Base-by-base conservation (phyloP, 2,888 invertebrate genomes). In the Hirudinaria manillensis region DNA sequence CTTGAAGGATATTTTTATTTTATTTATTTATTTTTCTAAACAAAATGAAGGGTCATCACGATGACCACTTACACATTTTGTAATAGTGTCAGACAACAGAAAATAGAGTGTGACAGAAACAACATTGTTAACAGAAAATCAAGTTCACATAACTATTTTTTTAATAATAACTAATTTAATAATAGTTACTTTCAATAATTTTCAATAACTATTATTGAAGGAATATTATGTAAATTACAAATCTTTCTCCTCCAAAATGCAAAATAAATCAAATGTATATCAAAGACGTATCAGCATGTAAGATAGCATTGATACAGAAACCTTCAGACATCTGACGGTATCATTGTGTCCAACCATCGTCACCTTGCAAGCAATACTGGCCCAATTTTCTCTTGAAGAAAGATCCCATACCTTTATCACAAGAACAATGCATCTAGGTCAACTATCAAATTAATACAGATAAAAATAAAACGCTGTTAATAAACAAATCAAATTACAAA, bases 401-500 rank as follows among this genome's bases (percentile, higher is more conserved):
- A 99, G 86, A 87, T 99, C 98, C 99, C 99, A 99, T 24, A 99
- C 87, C 80, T 80, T 65, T 45, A 29, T 70, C 29, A 76, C 21
- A 51, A 45, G 73, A 10, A 45, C 10, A 45, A 45, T 45, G 45
- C 45, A 45, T 10, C 16, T 45, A 45, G 10, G 13, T 45, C 16
- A 45, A 45, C 45, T 16, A 45, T 45, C 45, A 45, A 61, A 6
- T 2, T 61, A 1, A 61, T 61, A 61, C 2, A 27, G 24, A 29
- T 61, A 61, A 61, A n/a, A n/a, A n/a, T 13, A 21, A 61, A 61
- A 61, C n/a, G 4, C 24, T 61, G 56, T 16, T 13, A 56, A 7
- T 3, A 4, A 24, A 24, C n/a, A n/a, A n/a, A n/a, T n/a, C n/a
- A 27, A 21, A 56, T 56, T 27, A 56, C 21, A 29, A 24, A 29